phyloP scores from a whole-genome alignment of 1,140 invertebrate genomes.

The Saccostrea cuccullata region DNA sequence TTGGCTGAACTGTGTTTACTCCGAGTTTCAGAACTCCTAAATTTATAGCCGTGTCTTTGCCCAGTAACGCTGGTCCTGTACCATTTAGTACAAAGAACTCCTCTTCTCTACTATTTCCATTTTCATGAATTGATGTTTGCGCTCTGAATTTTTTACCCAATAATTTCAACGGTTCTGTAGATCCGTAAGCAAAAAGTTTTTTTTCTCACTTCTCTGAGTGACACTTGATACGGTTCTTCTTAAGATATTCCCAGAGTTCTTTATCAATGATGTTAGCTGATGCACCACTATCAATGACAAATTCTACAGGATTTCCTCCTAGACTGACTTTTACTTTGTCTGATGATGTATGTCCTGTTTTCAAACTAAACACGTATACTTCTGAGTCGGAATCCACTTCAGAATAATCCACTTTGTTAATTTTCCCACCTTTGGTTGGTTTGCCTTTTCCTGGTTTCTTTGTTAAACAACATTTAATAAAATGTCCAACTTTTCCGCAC shows the following conservation, averaged over 20 bases:
- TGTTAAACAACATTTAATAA: constrained; percentile 34
- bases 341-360: background rate
- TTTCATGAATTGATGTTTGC: too few relatives aligned
- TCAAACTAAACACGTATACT: constrained; percentile 31
- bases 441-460: background rate
- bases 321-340: constrained; percentile 38
- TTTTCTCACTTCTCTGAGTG: background rate
- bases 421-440: background rate
- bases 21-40: background rate
- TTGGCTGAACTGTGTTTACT: too few relatives aligned
- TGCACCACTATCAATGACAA: constrained; percentile 56
- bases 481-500: constrained; percentile 49
- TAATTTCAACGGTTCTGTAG: background rate
- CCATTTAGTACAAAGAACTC: too few relatives aligned
- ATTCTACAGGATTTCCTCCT: constrained; percentile 24
- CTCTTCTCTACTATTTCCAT: too few relatives aligned
- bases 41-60: background rate
- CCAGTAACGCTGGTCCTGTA: constrained; percentile 7
- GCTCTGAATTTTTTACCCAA: background rate
- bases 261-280: constrained; percentile 48
- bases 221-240: constrained; percentile 7
- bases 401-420: background rate
- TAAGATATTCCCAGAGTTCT: constrained; percentile 48
- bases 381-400: background rate
- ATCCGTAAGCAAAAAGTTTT: background rate